Evolutionary conservation across 1,140 invertebrate species (phyloP), one percentile per base, ranked within the genome.

Genomic region (Armadillidium nasatum): DNA sequence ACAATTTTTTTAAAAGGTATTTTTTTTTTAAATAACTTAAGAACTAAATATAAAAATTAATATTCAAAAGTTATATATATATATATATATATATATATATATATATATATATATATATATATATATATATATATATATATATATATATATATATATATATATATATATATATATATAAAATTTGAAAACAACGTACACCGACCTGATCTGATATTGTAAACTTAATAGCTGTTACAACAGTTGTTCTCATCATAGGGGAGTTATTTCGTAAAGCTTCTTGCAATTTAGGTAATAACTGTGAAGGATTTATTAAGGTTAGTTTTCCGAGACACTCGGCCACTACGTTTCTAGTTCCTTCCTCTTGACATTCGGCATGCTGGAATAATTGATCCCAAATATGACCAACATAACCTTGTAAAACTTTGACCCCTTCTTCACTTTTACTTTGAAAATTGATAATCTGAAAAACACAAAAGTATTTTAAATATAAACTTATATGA

Each of bases 311-410:
- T n/a, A 98, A 87, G 15, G 96, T 97, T 13, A 99, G 87, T 87
- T 98, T 98, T 23, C 97, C 97, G 54, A 99, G 87, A 85, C 97
- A 99, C 87, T 99, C 97, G 0, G 97, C 95, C 4, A 99, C 96
- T 4, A 99, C 96, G 86, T 99, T 99, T 67, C 97, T 88, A 10
- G 96, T 98, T 22, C 97, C 96, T 87, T 99, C 97, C 86, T 99
- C 97, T 0, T 75, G 73, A 82, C 95, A 98, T 84, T 98, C 94
- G 81, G 95, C 97, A 84, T 99, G 95, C 82, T 92, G 90, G 79
- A 97, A 95, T 0, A 99, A 86, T 78, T 93, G 89, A 70, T 89
- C 86, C 94, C 94, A 96, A 81, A 96, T 96, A 68, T 81, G 76
- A 68, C 81, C 80, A 23, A 83, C 80, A 73, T 82, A 83, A 0